A percentile compares a stretch with the other conserved stretches of the same genome.
Conservation (phyloP, 2,888 invertebrate genomes). For the Halictus ligatus region DNA sequence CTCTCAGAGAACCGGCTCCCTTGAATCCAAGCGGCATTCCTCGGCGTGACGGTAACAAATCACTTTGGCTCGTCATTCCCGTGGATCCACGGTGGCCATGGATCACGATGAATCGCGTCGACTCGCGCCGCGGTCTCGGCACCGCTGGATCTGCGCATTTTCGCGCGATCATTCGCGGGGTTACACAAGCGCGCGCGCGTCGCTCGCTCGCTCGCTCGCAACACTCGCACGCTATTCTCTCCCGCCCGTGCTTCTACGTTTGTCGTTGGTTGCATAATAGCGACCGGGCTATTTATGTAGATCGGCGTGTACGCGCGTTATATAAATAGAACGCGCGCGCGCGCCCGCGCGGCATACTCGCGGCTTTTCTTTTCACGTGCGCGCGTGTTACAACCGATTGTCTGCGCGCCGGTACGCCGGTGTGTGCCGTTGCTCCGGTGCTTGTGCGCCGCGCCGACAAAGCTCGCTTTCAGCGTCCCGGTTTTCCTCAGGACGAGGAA, state of each 20-base stretch:
- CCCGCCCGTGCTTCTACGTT: constrained; percentile 33
- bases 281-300: constrained; percentile 68
- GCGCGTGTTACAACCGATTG: constrained; percentile 54
- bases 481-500: background rate
- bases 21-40: constrained; percentile 47
- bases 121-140: background rate
- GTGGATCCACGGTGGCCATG: constrained; percentile 30
- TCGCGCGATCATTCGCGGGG: background rate
- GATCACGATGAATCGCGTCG: constrained; percentile 37
- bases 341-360: constrained; percentile 36
- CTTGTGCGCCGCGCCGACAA: background rate
- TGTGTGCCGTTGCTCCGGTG: background rate
- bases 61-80: constrained; percentile 42
- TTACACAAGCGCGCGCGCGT: background rate
- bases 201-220: background rate
- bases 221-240: no score
- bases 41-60: constrained; percentile 35
- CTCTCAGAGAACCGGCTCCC: constrained; percentile 43
- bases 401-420: constrained; percentile 28
- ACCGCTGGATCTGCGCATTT: background rate
- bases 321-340: constrained; percentile 66
- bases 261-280: constrained; percentile 64
- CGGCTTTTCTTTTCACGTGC: constrained; percentile 55
- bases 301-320: constrained; percentile 68
- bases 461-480: constrained; percentile 3